A percentile compares a stretch with the other conserved stretches of the same genome.
Conservation (phyloP, 37 sponge, comb jelly and placozoan genomes). For the Halisarca cf. caerulea region DNA sequence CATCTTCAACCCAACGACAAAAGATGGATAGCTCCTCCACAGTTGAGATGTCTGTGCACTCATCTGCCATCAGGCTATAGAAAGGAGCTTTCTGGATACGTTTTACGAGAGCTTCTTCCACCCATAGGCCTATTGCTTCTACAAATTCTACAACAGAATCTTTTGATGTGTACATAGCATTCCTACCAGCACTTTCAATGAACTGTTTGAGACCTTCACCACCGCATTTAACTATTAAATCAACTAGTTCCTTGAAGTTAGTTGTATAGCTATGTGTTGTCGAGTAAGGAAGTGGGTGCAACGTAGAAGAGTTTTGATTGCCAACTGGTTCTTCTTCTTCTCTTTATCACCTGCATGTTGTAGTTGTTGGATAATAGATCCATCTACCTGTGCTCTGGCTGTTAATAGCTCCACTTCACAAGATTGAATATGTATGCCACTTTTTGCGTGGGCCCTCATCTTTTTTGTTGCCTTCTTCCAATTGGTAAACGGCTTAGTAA, state of each 20-base stretch:
- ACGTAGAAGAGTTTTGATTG: background rate
- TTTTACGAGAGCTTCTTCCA: constrained; percentile 22
- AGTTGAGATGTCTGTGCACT: background rate
- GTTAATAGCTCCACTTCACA: too few relatives aligned
- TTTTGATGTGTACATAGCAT: too few relatives aligned
- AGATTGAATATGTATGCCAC: constrained; percentile 10
- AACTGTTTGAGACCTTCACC: background rate
- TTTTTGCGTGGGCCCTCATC: constrained; percentile 9
- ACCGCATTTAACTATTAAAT: constrained; percentile 12
- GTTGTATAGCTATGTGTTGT: constrained; percentile 4
- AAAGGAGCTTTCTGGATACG: constrained; percentile 11
- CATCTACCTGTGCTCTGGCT: constrained; percentile 20
- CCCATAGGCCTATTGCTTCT: constrained; percentile 6
- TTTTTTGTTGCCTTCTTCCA: constrained; percentile 38
- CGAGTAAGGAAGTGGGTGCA: constrained; percentile 16
- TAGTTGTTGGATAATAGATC: constrained; percentile 8
- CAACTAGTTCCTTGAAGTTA: constrained; percentile 2
- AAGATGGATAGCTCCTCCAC: background rate
- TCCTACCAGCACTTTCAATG: too few relatives aligned
- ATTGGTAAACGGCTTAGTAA: constrained; percentile 38
- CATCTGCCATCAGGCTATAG: background rate
- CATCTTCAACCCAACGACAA: too few relatives aligned
- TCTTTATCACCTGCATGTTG: constrained; percentile 1
- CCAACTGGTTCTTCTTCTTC: constrained; percentile 6
- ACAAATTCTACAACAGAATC: constrained; percentile 8